Conservation (phyloP, 2,888 invertebrate genomes). For the Epistrophe grossulariae region DNA sequence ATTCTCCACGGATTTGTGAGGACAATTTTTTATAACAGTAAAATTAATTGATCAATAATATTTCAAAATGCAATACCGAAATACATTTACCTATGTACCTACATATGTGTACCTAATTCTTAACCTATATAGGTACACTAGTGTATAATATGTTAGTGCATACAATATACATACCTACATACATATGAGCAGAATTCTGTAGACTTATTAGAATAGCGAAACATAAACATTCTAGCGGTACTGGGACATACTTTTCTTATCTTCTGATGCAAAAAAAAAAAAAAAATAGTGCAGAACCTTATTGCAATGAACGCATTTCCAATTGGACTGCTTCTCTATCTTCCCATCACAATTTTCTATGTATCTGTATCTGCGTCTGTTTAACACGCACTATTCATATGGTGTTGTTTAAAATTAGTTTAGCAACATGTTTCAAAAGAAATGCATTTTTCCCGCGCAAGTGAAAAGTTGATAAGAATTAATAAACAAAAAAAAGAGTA, state of each 20-base stretch:
- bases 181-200: too few relatives aligned
- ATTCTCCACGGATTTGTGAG: too few relatives aligned
- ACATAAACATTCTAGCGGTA: too few relatives aligned
- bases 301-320: neutral
- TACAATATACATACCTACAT: too few relatives aligned
- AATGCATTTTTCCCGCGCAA: conserved; percentile 49
- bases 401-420: conserved; percentile 34
- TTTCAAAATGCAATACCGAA: too few relatives aligned
- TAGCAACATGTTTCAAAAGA: conserved; percentile 58
- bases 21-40: too few relatives aligned
- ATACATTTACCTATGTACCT: too few relatives aligned
- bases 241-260: conserved; percentile 32
- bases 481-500: neutral
- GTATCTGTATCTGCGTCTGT: neutral
- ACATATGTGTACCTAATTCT: too few relatives aligned
- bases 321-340: neutral
- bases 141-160: too few relatives aligned
- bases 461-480: conserved; percentile 29
- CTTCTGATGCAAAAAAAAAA: conserved; percentile 29
- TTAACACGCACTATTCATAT: conserved; percentile 27
- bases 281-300: neutral
- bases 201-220: too few relatives aligned
- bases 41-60: too few relatives aligned
- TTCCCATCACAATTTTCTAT: neutral
- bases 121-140: too few relatives aligned